Percentiles rank a stretch among this genome's conserved stretches.
phyloP scores from a whole-genome alignment of 1,140 invertebrate genomes.

The Ips typographus region DNA sequence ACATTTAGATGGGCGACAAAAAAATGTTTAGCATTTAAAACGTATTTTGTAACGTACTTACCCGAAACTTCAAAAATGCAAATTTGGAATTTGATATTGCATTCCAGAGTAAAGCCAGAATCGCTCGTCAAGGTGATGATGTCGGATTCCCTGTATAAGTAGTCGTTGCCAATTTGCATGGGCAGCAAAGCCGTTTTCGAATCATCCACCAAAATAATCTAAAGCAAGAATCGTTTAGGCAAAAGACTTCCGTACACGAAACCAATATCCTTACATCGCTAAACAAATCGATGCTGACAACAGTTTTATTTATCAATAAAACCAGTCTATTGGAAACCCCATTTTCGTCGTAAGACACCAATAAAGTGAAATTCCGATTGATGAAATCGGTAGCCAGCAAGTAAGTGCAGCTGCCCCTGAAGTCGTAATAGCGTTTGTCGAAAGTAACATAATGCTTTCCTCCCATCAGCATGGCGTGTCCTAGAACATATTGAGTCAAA shows the following conservation, averaged over 20 bases:
- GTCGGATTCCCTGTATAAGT: conserved; percentile 61
- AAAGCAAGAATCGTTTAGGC: not conserved
- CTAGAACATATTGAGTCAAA: conserved; percentile 51
- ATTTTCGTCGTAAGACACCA: conserved; percentile 49
- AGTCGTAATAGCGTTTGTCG: conserved; percentile 68
- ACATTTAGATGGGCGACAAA: conserved; percentile 14
- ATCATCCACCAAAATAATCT: conserved; percentile 41
- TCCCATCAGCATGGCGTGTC: conserved; percentile 69
- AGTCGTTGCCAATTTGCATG: conserved; percentile 57
- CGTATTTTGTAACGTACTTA: conserved; percentile 39
- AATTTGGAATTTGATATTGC: conserved; percentile 63
- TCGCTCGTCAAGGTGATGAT: conserved; percentile 59
- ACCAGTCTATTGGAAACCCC: conserved; percentile 45
- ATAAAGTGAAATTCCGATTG: conserved; percentile 55
- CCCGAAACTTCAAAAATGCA: conserved; percentile 57
- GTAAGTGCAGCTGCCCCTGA: conserved; percentile 65
- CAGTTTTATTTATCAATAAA: conserved; percentile 48
- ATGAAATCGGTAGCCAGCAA: conserved; percentile 70
- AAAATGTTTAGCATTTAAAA: conserved; percentile 28
- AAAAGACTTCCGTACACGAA: not conserved
- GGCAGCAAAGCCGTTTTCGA: conserved; percentile 48
- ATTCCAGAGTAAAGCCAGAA: conserved; percentile 61
- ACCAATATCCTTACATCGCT: conserved; percentile 42
- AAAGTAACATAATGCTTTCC: conserved; percentile 75
- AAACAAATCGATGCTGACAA: conserved; percentile 50